Base-by-base conservation (phyloP, 2,888 invertebrate species). In the Pseudanteris insignis region DNA sequence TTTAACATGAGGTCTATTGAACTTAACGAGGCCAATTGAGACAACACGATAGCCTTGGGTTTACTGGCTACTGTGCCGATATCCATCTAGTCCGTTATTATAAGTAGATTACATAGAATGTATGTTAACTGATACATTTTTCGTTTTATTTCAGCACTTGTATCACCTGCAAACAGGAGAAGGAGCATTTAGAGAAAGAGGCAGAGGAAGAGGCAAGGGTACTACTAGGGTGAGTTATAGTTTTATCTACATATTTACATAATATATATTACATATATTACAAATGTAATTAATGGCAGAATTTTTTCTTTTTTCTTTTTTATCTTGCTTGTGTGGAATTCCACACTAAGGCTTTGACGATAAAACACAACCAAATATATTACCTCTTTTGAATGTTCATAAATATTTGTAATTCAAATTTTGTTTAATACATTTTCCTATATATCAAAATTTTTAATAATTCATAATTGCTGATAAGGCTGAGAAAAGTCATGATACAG, bases 101-200 rank as follows among this genome's bases (percentile, higher is more conserved):
- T 47, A 47, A 40, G 38, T 18, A 48, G 57, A 62, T 51, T 59
- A 37, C 37, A 59, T 29, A 40, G 29, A 48, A 30, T 46, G 46
- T 53, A 36, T 55, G 29, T 67, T 60, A 14, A 34, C 15, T 36
- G 8, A 30, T 33, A n/a, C 6, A 10, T 36, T 14, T 53, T 37
- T 34, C 44, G 2, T 12, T 30, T 62, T 40, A 34, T 79, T 79
- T 41, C 77, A 80, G 79, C 79, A 80, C 68, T 71, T 80, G 59
- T 79, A 79, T 65, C 79, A 79, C 60, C 67, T 80, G 65, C 79
- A 79, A 61, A 79, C 79, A 18, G 79, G 79, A 43, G 79, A 80
- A 51, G 79, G 79, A 48, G 70, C 79, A 36, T 78, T 77, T 62
- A 69, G 79, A 40, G 79, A 80, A 66, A 65, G 79, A 61, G 79